Conservation (phyloP, 1,140 invertebrate genomes). For the Atopsyche davidsoni region DNA sequence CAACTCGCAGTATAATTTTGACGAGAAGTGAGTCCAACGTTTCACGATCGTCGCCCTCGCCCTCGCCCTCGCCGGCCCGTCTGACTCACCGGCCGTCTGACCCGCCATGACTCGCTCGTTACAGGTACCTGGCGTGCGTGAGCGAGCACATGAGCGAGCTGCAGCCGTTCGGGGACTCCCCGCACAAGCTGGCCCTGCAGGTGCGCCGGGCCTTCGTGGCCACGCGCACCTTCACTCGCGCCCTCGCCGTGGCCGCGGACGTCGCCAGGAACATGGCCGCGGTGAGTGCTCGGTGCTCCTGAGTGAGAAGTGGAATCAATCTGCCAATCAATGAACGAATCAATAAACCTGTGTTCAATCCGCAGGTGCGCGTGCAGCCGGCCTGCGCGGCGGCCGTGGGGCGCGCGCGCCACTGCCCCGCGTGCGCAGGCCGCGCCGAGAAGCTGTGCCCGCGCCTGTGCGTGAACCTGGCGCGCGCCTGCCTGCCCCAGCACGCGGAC, state of each 20-base stretch:
- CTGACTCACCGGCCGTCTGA: not conserved
- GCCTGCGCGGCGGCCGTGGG: conserved; percentile 75
- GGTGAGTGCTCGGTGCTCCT: too few species aligned
- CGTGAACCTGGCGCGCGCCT: conserved; percentile 83
- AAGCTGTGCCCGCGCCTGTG: conserved; percentile 82
- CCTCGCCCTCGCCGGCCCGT: not conserved
- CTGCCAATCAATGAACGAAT: too few species aligned
- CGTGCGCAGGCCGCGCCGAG: conserved; percentile 67
- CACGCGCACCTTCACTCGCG: conserved; percentile 86
- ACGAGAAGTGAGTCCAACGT: conserved; percentile 63
- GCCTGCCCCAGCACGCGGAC: conserved; percentile 76
- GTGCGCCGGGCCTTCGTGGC: conserved; percentile 90
- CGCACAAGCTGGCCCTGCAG: conserved; percentile 80
- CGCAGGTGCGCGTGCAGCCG: conserved; percentile 49
- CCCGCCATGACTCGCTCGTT: conserved; percentile 9
- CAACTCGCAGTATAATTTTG: conserved; percentile 84
- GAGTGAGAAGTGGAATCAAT: too few species aligned
- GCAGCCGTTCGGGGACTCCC: conserved; percentile 91
- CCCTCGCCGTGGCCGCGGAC: conserved; percentile 74
- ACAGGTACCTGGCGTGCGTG: conserved; percentile 76
- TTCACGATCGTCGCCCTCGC: not conserved
- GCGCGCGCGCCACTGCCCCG: conserved; percentile 80
- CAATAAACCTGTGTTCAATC: too few species aligned
- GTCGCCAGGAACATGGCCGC: conserved; percentile 76
- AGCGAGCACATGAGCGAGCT: conserved; percentile 86